Evolutionary conservation across 2,113 vertebrate genomes (phyloP), one percentile per base, ranked within the genome.

Genomic region (Upupa epops): DNA sequence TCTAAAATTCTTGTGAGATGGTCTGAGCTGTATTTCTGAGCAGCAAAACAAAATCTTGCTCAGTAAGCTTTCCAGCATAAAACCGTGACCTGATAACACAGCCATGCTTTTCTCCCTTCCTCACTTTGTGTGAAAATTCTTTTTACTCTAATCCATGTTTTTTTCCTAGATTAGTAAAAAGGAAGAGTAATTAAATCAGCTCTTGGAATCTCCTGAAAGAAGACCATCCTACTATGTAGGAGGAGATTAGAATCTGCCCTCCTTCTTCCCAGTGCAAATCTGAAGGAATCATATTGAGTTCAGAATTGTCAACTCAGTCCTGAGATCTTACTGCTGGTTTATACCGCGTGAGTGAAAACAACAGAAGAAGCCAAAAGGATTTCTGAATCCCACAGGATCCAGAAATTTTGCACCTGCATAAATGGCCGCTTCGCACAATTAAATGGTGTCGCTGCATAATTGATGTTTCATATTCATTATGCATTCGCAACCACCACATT

Each of bases 371-470:
- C 17, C 34, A 77, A 74, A 79, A 22, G n/a, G 18, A 74, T 60
- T 48, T 48, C 46, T 63, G 37, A n/a, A 22, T 59, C 34, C 36
- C 49, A 34, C 11, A 26, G 40, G 54, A 61, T 58, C 24, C 74
- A 46, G 46, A 21, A 34, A 52, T 76, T 76, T 49, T 68, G 29
- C 34, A 21, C 18, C 25, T 54, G 26, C 8, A 1, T 25, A 79
- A 90, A 71, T 46, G 75, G 31, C 46, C 94, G 73, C 58, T 90
- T 92, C 55, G 69, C 31, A 68, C 87, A 92, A 46, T n/a, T 51
- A 63, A 95, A 46, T 65, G 72, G 88, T 58, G 73, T 72, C 21
- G 82, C 92, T 90, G 45, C 72, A 77, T 83, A 89, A 88, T 60
- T 72, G 31, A 79, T 83, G 58, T 86, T 92, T 87, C 26, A 20